Evolutionary conservation across 2,888 invertebrate genomes (phyloP).

Genomic region (Pristionchus arcanus): DNA sequence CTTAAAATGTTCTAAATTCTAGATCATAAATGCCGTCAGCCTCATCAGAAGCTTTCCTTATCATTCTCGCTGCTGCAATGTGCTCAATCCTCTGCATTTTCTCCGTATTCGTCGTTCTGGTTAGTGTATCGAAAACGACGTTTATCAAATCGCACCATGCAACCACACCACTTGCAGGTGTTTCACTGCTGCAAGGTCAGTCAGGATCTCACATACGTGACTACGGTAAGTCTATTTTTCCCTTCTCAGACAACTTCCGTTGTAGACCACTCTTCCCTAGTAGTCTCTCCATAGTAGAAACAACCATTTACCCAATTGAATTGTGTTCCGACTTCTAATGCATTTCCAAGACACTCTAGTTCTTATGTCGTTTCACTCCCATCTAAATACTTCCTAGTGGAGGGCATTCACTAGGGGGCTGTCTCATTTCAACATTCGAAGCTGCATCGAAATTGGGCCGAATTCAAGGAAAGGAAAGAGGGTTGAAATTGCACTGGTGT

Average conservation of each 20-base stretch:
- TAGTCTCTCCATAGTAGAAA: neutral
- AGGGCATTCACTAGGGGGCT: constrained; percentile 5
- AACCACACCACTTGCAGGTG: constrained; percentile 33
- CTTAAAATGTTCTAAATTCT: neutral
- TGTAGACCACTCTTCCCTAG: neutral
- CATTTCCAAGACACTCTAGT: constrained; percentile 24
- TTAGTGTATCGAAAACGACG: constrained; percentile 17
- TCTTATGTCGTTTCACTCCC: neutral
- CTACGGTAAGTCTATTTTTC: constrained; percentile 36
- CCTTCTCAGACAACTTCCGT: neutral
- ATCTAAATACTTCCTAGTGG: constrained; percentile 25
- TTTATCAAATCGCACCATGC: neutral
- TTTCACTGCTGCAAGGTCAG: constrained; percentile 55
- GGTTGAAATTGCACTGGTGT: constrained; percentile 35
- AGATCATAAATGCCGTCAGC: constrained; percentile 7
- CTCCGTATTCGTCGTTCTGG: constrained; percentile 56
- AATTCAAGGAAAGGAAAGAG: constrained; percentile 25
- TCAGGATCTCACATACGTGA: constrained; percentile 49
- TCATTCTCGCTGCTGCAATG: constrained; percentile 55
- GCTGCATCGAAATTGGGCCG: constrained; percentile 7
- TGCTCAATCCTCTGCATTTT: constrained; percentile 56
- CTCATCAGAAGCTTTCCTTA: constrained; percentile 55
- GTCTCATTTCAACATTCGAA: constrained; percentile 20
- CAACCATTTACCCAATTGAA: neutral
- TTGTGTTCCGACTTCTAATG: constrained; percentile 37